These are phyloP conservation scores for cattle (Bos taurus) DNA, from an alignment of 2,113 vertebrate species.

Conservation along the genomic window DNA sequence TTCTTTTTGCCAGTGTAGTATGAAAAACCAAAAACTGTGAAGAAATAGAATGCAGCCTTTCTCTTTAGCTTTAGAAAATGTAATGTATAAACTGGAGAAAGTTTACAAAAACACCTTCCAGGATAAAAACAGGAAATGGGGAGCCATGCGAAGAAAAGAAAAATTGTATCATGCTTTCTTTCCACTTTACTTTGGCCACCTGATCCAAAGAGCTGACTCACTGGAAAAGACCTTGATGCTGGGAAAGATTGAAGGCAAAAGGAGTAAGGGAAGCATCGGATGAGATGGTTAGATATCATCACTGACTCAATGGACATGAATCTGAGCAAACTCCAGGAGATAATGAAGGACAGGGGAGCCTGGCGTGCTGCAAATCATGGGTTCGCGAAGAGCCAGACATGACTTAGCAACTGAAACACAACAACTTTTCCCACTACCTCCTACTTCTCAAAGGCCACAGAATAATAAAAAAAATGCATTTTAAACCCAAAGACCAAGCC, in stretches of 20 bases:
- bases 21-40: background rate
- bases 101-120: background rate
- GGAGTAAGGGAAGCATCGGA: background rate
- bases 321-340: background rate
- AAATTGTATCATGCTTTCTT: background rate
- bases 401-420: background rate
- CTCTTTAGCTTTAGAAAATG: background rate
- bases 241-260: background rate
- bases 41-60: background rate
- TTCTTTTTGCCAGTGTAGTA: background rate
- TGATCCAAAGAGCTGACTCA: background rate
- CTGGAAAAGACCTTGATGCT: background rate
- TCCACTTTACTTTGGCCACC: background rate
- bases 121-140: background rate
- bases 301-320: background rate
- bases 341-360: background rate
- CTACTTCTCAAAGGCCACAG: background rate
- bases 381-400: rapidly evolving
- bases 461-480: background rate
- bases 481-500: background rate
- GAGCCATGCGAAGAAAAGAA: background rate
- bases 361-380: background rate
- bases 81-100: background rate
- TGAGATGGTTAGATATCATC: background rate
- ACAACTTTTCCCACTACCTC: background rate